A percentile compares a stretch with the other conserved stretches of the same genome.
Evolutionary conservation across 2,888 invertebrate genomes (phyloP).

Genomic region (Apeira syringaria): DNA sequence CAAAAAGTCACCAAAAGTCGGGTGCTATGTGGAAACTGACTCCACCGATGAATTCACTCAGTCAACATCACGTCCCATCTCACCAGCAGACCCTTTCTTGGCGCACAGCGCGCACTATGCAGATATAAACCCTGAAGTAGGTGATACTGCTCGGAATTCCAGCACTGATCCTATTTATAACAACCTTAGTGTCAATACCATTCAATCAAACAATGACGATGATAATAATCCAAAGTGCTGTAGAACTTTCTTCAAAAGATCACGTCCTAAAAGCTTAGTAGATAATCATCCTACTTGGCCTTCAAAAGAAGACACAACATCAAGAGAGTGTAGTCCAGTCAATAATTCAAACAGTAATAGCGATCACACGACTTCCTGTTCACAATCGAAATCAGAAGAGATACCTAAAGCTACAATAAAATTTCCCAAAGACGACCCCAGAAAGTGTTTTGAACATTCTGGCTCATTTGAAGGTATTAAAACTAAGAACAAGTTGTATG

Average conservation of each 20-base stretch:
- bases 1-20: constrained; percentile 80
- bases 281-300: constrained; percentile 49
- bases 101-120: constrained; percentile 66
- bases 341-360: constrained; percentile 68
- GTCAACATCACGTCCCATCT: constrained; percentile 72
- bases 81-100: constrained; percentile 75
- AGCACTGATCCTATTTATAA: constrained; percentile 48
- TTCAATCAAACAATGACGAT: constrained; percentile 55
- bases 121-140: constrained; percentile 48
- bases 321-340: constrained; percentile 64
- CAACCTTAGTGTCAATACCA: constrained; percentile 43
- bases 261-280: constrained; percentile 70
- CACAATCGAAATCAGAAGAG: constrained; percentile 69
- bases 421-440: constrained; percentile 69
- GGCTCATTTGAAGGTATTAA: constrained; percentile 77
- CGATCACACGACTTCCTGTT: constrained; percentile 59
- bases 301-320: constrained; percentile 54
- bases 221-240: constrained; percentile 69
- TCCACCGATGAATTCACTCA: constrained; percentile 72
- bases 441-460: constrained; percentile 73
- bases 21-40: constrained; percentile 77
- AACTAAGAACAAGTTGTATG: constrained; percentile 71
- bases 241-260: constrained; percentile 70
- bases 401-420: constrained; percentile 69
- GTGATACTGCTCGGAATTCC: constrained; percentile 48